Conservation (phyloP, 2,888 invertebrate genomes). For the Drosophila barbarae region DNA sequence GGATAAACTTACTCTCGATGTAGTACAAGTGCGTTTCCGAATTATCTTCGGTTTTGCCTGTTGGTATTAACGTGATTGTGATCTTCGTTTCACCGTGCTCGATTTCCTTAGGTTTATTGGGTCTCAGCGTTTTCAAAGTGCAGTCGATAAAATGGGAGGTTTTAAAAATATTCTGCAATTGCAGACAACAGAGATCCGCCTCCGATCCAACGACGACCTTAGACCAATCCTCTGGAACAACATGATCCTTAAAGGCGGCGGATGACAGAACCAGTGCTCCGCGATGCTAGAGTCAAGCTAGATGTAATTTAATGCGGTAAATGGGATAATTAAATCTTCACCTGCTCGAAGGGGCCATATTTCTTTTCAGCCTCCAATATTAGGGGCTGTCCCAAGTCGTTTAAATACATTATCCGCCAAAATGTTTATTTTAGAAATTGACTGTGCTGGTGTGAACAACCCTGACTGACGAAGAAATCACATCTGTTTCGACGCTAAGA, state of each 20-base stretch:
- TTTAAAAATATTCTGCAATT: not conserved
- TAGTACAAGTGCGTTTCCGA: conserved; percentile 34
- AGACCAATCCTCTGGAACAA: conserved; percentile 43
- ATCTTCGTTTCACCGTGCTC: conserved; percentile 7
- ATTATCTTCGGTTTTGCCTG: conserved; percentile 15
- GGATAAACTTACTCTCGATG: conserved; percentile 45
- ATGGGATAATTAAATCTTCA: not conserved
- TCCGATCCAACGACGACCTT: conserved; percentile 42
- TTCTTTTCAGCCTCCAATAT: conserved; percentile 39
- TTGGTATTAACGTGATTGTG: conserved; percentile 45
- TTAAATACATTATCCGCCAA: conserved; percentile 51
- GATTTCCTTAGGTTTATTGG: conserved; percentile 30
- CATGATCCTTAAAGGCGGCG: conserved; percentile 44
- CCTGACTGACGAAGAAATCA: not conserved
- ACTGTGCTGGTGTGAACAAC: not conserved
- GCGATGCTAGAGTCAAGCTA: conserved; percentile 34
- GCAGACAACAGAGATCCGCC: conserved; percentile 34
- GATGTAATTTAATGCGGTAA: not conserved
- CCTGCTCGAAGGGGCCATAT: conserved; percentile 49
- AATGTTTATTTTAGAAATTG: not conserved
- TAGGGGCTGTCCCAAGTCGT: conserved; percentile 54
- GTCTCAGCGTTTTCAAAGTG: conserved; percentile 15
- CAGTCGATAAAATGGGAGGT: not conserved
- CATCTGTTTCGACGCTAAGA: not conserved
- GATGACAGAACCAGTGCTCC: conserved; percentile 53